phyloP scores from a whole-genome alignment of 2,888 invertebrate species.

The Dioctria rufipes region DNA sequence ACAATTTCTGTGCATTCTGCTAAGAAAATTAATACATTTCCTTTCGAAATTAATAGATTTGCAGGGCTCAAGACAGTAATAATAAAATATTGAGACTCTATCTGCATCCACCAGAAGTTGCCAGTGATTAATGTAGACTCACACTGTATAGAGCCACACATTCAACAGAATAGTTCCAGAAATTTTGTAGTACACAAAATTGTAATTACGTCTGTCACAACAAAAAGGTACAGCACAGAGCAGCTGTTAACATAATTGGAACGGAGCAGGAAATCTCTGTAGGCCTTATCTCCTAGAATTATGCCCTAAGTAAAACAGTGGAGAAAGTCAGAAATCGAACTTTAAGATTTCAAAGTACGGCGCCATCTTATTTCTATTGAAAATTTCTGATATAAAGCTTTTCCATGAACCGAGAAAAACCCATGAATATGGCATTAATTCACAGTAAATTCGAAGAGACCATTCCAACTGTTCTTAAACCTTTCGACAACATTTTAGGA shows the following conservation, averaged over 20 bases:
- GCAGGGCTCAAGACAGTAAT: conserved; percentile 11
- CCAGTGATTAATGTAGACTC: conserved; percentile 12
- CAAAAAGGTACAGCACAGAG: conserved; percentile 1
- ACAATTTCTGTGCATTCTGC: background rate
- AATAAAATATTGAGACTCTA: conserved; percentile 30
- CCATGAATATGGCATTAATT: background rate
- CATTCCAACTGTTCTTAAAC: background rate
- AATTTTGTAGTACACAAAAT: conserved; percentile 8
- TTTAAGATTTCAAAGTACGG: conserved; percentile 11
- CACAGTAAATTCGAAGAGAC: background rate
- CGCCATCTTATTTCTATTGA: background rate
- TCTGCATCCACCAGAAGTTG: conserved; percentile 28
- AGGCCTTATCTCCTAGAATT: background rate
- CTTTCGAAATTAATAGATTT: conserved; percentile 24
- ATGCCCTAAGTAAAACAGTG: conserved; percentile 4
- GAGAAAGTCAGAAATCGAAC: conserved; percentile 49
- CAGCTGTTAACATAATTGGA: conserved; percentile 39
- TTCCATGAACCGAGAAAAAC: background rate
- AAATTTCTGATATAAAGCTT: background rate
- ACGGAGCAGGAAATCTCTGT: background rate
- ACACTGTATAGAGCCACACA: background rate
- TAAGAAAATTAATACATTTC: conserved; percentile 2
- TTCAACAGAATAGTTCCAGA: conserved; percentile 20
- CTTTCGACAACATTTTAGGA: background rate
- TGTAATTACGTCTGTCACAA: conserved; percentile 39